These are phyloP conservation scores for Pterostichus madidus DNA, from an alignment of 2,888 invertebrate genomes.

Conservation along the genomic window DNA sequence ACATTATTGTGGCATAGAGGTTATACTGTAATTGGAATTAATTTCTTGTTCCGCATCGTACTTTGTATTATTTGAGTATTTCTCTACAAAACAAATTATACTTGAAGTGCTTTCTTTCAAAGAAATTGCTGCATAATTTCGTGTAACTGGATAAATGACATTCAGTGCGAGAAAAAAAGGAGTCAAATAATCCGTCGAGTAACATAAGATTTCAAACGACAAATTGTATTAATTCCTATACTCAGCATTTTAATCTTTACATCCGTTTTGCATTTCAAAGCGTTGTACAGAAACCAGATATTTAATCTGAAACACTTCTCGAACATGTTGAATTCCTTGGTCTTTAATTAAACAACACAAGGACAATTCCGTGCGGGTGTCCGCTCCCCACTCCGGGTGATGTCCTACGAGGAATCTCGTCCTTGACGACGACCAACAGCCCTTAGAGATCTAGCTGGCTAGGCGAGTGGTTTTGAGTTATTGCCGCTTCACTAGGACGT, in stretches of 20 bases:
- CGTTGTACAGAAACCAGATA: constrained; percentile 53
- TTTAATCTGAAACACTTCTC: constrained; percentile 65
- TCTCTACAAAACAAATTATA: no score
- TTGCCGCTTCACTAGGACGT: no score
- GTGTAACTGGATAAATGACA: neutral
- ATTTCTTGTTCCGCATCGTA: no score
- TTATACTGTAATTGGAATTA: no score
- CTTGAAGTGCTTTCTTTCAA: no score
- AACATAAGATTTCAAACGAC: constrained; percentile 51
- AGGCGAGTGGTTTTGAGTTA: neutral
- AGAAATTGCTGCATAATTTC: no score
- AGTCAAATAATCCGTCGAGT: neutral
- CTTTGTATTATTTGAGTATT: no score
- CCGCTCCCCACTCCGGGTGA: constrained; percentile 11
- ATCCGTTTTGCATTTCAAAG: constrained; percentile 64
- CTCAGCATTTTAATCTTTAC: constrained; percentile 47
- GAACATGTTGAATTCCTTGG: constrained; percentile 62
- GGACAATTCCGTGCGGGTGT: constrained; percentile 56
- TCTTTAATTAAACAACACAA: constrained; percentile 64
- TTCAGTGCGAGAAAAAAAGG: neutral
- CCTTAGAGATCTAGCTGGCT: constrained; percentile 17
- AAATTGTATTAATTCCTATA: constrained; percentile 54
- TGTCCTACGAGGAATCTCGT: constrained; percentile 55
- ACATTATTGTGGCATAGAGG: no score
- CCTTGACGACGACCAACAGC: constrained; percentile 32